phyloP scores from a whole-genome alignment of 1,140 invertebrate genomes.

The Papilio xuthus region DNA sequence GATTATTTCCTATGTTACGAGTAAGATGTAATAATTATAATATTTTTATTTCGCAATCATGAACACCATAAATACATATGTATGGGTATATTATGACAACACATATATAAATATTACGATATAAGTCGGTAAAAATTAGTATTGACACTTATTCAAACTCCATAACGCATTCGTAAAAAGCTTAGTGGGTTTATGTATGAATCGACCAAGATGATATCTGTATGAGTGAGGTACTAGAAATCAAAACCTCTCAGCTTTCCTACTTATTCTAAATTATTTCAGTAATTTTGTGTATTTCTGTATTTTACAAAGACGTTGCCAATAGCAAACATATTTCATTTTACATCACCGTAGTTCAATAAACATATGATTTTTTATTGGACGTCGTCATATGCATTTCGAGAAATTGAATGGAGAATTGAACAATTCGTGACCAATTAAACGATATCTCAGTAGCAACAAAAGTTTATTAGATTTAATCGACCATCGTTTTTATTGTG shows the following conservation, averaged over 20 bases:
- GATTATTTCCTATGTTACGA: neutral
- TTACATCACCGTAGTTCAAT: neutral
- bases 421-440: conserved; percentile 31
- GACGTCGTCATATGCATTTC: neutral
- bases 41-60: neutral
- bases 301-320: neutral
- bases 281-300: neutral
- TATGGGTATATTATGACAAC: no score
- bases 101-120: no score
- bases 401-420: neutral
- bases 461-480: conserved; percentile 21
- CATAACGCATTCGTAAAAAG: no score
- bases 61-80: no score
- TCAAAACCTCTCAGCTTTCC: no score
- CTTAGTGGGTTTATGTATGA: no score
- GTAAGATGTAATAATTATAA: neutral
- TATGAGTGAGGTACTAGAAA: no score
- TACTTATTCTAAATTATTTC: no score
- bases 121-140: no score
- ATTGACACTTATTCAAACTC: no score
- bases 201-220: no score
- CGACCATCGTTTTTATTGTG: conserved; percentile 17
- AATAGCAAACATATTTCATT: neutral
- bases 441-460: conserved; percentile 1
- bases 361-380: conserved; percentile 23